These are phyloP conservation scores for Plumapathes pennacea DNA, from an alignment of 92 coral and sea anemone genomes.

Conservation along the genomic window DNA sequence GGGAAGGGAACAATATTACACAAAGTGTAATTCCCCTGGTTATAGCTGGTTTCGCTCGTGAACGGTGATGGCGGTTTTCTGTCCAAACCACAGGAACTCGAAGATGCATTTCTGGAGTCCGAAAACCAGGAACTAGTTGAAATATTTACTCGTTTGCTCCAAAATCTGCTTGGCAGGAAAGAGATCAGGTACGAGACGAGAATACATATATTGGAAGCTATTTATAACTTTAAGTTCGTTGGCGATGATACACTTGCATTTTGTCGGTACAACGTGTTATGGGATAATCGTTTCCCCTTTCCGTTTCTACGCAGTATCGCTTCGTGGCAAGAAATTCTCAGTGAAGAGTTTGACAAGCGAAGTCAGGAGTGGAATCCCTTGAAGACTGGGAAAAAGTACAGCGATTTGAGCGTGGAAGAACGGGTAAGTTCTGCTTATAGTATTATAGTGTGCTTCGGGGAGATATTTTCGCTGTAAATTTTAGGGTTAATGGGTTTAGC, in stretches of 20 bases:
- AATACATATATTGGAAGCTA: not conserved
- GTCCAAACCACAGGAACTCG: conserved; percentile 64
- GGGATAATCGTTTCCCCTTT: conserved; percentile 34
- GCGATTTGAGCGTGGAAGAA: conserved; percentile 59
- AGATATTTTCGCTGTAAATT: too few relatives aligned
- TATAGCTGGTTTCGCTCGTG: conserved; percentile 34
- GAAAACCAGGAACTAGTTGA: conserved; percentile 62
- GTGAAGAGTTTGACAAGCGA: conserved; percentile 62
- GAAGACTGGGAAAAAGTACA: conserved; percentile 52
- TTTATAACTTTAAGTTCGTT: conserved; percentile 25
- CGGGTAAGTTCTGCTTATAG: conserved; percentile 61
- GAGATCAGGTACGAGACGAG: conserved; percentile 66
- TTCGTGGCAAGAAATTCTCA: conserved; percentile 68
- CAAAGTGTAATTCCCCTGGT: too few relatives aligned
- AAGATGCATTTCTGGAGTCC: conserved; percentile 76
- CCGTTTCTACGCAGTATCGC: conserved; percentile 36
- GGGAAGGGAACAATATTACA: too few relatives aligned
- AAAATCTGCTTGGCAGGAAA: conserved; percentile 49
- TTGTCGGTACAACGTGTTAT: conserved; percentile 25
- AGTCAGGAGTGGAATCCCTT: conserved; percentile 56
- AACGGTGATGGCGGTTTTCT: conserved; percentile 30
- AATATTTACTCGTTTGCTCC: conserved; percentile 63
- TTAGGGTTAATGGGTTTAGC: too few relatives aligned
- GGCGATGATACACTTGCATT: conserved; percentile 1
- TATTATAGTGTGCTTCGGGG: too few relatives aligned